Evolutionary conservation across 2,797 vertebrate species (phyloP), one percentile per base, ranked within the genome.

Genomic region (Apodemus agrarius): DNA sequence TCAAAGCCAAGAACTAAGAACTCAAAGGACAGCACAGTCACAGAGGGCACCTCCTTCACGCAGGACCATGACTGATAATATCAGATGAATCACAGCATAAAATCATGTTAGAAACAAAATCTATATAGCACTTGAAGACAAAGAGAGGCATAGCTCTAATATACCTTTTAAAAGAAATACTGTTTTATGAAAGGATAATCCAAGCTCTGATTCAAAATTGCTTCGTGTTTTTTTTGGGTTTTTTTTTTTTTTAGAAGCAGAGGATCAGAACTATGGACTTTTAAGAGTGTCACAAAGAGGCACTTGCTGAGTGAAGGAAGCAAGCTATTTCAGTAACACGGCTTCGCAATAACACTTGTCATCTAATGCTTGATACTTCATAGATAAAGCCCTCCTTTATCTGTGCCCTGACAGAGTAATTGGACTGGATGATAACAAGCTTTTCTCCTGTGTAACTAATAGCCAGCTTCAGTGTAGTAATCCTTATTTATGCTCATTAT

Each of bases 391-490:
- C 78, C 69, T 96, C 69, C 69, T 92, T 43, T 43, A 43, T 43
- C 43, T 83, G 0, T 7, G n/a, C 49, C 40, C 83, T 52, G 2
- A 69, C 22, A 19, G 75, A 54, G 74, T 96, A 94, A 95, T 81
- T 93, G 86, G 37, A 76, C 63, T 79, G 61, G 82, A 40, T 40
- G 21, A 91, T 97, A 97, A 90, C 93, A 78, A 24, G 43, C 83
- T 59, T 93, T 97, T 81, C 97, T 95, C 94, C 88, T 94, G 57
- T 96, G 95, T 93, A 40, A 34, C 86, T 96, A 88, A 85, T 12
- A 96, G 79, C 43, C 90, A 96, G 52, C 57, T 97, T 91, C 90
- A 81, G 89, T 87, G 94, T 40, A 24, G 9, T 83, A 88, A 95
- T 95, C 96, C 1, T 0, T 93, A 49, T 92, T 97, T 96, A 43